Percentiles rank a stretch among this genome's conserved stretches.
Conservation (phyloP, 30 jellyfish, hydroid and myxozoan genomes). For the Hydractinia symbiolongicarpus region DNA sequence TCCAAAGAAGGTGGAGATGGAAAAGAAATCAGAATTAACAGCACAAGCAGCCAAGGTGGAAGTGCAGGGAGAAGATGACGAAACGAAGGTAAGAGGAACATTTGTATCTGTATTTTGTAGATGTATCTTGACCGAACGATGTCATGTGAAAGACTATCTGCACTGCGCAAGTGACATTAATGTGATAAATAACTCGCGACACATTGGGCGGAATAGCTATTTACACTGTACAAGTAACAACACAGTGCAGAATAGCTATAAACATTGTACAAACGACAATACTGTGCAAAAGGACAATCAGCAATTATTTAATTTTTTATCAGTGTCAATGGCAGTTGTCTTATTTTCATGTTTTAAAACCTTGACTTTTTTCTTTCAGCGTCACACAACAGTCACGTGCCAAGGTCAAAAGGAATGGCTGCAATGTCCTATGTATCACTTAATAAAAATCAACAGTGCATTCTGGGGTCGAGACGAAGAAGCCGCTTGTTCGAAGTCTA, state of each 20-base stretch:
- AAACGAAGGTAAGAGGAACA: not conserved
- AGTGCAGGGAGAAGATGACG: constrained; percentile 32
- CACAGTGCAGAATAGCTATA: too few relatives aligned
- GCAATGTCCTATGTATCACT: constrained; percentile 80
- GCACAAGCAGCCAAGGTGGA: constrained; percentile 34
- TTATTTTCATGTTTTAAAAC: too few relatives aligned
- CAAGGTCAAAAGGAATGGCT: constrained; percentile 79
- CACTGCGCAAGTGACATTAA: too few relatives aligned
- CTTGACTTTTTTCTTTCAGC: constrained; percentile 2
- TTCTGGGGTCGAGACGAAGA: constrained; percentile 98
- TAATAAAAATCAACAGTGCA: constrained; percentile 66
- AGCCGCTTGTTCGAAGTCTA: constrained; percentile 71
- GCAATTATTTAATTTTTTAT: too few relatives aligned
- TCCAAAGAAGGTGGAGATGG: not conserved
- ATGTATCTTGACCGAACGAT: not conserved
- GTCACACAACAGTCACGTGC: constrained; percentile 54
- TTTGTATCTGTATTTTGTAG: not conserved
- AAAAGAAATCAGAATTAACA: constrained; percentile 22
- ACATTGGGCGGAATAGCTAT: too few relatives aligned
- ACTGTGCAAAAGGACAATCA: too few relatives aligned
- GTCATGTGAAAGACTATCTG: not conserved
- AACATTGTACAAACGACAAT: too few relatives aligned
- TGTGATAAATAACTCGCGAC: too few relatives aligned
- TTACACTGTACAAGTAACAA: too few relatives aligned
- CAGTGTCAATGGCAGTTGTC: too few relatives aligned